phyloP scores from a whole-genome alignment of 2,888 invertebrate species.

The Aethes cnicana region DNA sequence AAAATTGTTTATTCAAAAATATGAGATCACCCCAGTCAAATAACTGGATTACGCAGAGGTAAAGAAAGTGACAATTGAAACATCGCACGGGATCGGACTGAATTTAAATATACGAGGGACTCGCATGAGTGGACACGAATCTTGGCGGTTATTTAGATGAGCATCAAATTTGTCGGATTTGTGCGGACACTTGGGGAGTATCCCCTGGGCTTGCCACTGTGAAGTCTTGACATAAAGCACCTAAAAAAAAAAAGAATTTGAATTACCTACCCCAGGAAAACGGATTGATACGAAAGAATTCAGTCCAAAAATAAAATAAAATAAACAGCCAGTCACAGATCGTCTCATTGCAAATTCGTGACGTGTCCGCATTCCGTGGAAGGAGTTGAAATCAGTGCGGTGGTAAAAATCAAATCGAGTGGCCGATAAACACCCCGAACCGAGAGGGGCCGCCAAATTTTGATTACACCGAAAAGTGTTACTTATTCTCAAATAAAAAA shows the following conservation, averaged over 20 bases:
- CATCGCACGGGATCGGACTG: slow-evolving; percentile 61
- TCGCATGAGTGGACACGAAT: slow-evolving; percentile 58
- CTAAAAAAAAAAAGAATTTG: too few relatives aligned
- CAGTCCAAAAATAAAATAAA: not conserved
- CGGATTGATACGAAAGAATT: too few relatives aligned
- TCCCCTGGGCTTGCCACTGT: slow-evolving; percentile 2
- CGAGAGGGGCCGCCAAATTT: slow-evolving; percentile 64
- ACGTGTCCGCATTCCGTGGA: slow-evolving; percentile 57
- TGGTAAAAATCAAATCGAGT: slow-evolving; percentile 80
- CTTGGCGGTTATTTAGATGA: slow-evolving; percentile 58
- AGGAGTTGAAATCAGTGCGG: slow-evolving; percentile 70
- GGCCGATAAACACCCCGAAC: slow-evolving; percentile 72
- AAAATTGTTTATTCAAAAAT: slow-evolving; percentile 33
- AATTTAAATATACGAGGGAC: slow-evolving; percentile 75
- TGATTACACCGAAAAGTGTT: slow-evolving; percentile 79
- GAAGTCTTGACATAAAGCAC: not conserved
- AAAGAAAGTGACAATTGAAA: slow-evolving; percentile 72
- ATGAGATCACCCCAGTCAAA: slow-evolving; percentile 56
- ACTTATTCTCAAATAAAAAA: slow-evolving; percentile 80
- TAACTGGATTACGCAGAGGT: slow-evolving; percentile 72
- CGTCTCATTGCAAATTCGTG: slow-evolving; percentile 53
- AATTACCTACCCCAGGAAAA: too few relatives aligned
- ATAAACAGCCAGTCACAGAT: slow-evolving; percentile 33
- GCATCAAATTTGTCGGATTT: slow-evolving; percentile 61
- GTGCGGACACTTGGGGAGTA: slow-evolving; percentile 27